Evolutionary conservation across 2,113 vertebrate genomes (phyloP).

Genomic region (Felis catus): F.catus_Fca126_mat1.0 CM031425.1:52855001-52855500

Average conservation of each 20-base stretch:
- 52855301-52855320: constrained; percentile 80
- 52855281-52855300: constrained; percentile 74
- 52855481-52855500: constrained; percentile 57
- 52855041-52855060: constrained; percentile 79
- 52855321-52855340: constrained; percentile 83
- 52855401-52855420: constrained; percentile 85
- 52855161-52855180: constrained; percentile 76
- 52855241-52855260: constrained; percentile 76
- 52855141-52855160: constrained; percentile 77
- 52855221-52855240: constrained; percentile 78
- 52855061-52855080: constrained; percentile 74
- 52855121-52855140: constrained; percentile 75
- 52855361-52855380: constrained; percentile 84
- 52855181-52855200: constrained; percentile 76
- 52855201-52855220: constrained; percentile 70
- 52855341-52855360: constrained; percentile 86
- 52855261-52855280: constrained; percentile 62
- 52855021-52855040: constrained; percentile 74
- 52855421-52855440: constrained; percentile 85
- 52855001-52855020: constrained; percentile 79
- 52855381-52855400: constrained; percentile 88
- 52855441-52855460: constrained; percentile 70
- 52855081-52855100: constrained; percentile 61
- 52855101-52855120: constrained; percentile 43
- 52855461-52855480: constrained; percentile 65